A percentile compares a stretch with the other conserved stretches of the same genome.
phyloP scores from a whole-genome alignment of 2,797 vertebrate species.

The Decapterus maruadsi region DNA sequence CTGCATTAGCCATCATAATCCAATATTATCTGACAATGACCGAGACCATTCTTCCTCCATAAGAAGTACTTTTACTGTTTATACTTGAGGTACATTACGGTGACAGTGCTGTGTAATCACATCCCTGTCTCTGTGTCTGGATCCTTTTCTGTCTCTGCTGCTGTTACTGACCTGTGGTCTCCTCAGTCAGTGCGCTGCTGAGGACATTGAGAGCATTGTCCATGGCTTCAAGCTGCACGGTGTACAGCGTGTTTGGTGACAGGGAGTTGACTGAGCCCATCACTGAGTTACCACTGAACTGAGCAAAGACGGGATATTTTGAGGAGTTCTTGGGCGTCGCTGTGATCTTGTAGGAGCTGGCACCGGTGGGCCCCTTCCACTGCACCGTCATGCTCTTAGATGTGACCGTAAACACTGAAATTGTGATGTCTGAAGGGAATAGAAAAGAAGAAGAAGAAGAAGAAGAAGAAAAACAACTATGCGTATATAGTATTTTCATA shows the following conservation, averaged over 20 bases:
- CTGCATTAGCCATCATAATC: neutral
- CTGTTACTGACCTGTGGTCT: constrained; percentile 80
- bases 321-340: constrained; percentile 81
- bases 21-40: neutral
- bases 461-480: too few species aligned
- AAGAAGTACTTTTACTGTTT: neutral
- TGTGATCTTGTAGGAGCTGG: constrained; percentile 86
- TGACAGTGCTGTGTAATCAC: neutral
- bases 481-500: neutral
- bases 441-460: neutral
- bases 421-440: constrained; percentile 76
- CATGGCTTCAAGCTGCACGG: constrained; percentile 85
- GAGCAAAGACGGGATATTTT: constrained; percentile 66
- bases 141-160: neutral
- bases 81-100: neutral
- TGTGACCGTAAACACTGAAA: constrained; percentile 86
- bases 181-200: constrained; percentile 75
- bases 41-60: neutral
- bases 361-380: constrained; percentile 79
- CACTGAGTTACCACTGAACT: constrained; percentile 81
- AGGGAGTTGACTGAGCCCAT: constrained; percentile 86
- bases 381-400: constrained; percentile 86
- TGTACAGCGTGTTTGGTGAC: constrained; percentile 84
- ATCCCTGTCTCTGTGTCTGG: neutral
- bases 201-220: constrained; percentile 79